Base-by-base conservation (phyloP, 1,140 invertebrate species). In the Zophobas atratus region DNA sequence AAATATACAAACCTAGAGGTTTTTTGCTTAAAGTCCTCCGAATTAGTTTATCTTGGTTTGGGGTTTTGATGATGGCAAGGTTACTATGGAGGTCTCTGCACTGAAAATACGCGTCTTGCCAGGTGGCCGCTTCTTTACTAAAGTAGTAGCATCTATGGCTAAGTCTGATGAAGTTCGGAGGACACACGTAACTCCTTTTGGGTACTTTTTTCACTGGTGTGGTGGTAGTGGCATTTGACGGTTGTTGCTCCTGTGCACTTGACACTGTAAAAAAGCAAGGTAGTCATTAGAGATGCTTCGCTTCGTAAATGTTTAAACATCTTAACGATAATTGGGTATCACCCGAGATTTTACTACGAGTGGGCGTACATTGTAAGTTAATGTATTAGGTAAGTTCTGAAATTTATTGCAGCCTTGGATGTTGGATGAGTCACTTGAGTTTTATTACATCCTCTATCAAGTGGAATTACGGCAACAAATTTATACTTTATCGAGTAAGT, bases 111-210 rank as follows among this genome's bases (percentile, higher is more conserved):
- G 94, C 93, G 6, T 92, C 90, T 77, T 92, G 90, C 93, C 93
- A 95, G 8, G 90, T 90, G 0, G 90, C 89, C 35, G 89, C 90
- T 63, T 89, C 89, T 5, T 89, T 90, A 81, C 93, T 94, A 85
- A 95, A 90, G 86, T 89, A 93, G 84, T 94, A 95, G 83, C 94
- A 95, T 83, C 90, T 91, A 83, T 92, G 91, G 35, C 93, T 93
- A 35, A 94, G 85, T 46, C 93, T 86, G 79, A 94, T 88, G 87
- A 94, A 95, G 48, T 92, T 87, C 4, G 91, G 88, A 2, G 93
- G 93, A 85, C 93, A 94, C 33, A 90, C 89, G 85, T 91, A 92
- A 46, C 77, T 79, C 53, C 67, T 73, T 48, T 51, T 51, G 1
- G 71, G 71, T 49, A 55, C 41, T 35, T 53, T 73, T 33, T 34